Evolutionary conservation across 2,888 invertebrate genomes (phyloP), one percentile per base, ranked within the genome.

Genomic region (Cactoblastis cactorum): DNA sequence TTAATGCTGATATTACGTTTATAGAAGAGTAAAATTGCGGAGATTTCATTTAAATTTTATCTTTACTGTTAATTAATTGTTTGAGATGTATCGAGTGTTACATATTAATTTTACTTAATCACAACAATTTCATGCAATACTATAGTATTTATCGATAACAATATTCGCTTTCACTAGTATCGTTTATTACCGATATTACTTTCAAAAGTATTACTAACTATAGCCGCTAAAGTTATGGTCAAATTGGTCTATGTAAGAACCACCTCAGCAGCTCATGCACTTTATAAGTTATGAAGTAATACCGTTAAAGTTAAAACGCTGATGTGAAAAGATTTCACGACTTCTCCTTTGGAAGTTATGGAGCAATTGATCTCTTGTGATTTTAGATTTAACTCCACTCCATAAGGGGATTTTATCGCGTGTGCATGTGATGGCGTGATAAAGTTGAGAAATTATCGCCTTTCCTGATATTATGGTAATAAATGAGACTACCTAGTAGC

Each of bases 241-340:
- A 15, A 37, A 47, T 37, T 22, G 11, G 14, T 14, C 35, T 24
- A 37, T 24, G 47, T 37, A 47, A 43, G 47, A 37, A 11, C 28
- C 24, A 37, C 35, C 22, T 14, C n/a, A 34, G 12, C 9, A 12
- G 35, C 35, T 48, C 37, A 48, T 37, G 17, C 14, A 15, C 28
- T 17, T 43, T 15, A 48, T 37, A 24, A 48, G 47, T 48, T 48
- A 48, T 48, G 47, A 35, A 37, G 47, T 37, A 28, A 48, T 48
- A 37, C 37, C 47, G 47, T 48, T 48, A 37, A 48, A 48, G 47
- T 48, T 48, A 28, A 38, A 37, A 24, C 37, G 24, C 15, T 15
- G 37, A 35, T 37, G 22, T 48, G 28, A 48, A 28, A 34, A 37
- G 47, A 48, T 48, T 48, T 37, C 38, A 48, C 37, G 37, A 48